Conservation (phyloP, 2,113 vertebrate genomes). For the Sylvietta virens region DNA sequence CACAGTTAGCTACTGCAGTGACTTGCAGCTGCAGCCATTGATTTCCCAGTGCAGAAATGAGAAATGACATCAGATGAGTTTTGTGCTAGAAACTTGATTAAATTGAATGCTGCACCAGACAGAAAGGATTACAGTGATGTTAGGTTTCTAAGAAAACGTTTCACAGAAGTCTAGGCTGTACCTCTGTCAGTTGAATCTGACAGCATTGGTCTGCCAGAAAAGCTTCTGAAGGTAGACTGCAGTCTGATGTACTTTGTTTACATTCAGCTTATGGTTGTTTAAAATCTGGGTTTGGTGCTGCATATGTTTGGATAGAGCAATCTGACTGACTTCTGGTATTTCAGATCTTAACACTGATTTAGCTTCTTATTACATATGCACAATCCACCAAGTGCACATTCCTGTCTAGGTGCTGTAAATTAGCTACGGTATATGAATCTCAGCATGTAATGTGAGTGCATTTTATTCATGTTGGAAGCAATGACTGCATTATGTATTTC, state of each 20-base stretch:
- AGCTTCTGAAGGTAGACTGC: neutral
- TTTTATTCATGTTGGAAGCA: conserved; percentile 46
- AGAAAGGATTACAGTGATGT: neutral
- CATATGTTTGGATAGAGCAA: neutral
- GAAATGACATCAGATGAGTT: conserved; percentile 37
- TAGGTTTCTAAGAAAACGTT: neutral
- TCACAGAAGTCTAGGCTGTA: neutral
- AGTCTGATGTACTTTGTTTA: neutral
- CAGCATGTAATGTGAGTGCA: neutral
- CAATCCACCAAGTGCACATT: neutral
- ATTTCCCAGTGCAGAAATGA: neutral
- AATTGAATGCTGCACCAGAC: neutral
- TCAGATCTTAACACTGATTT: neutral
- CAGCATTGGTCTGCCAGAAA: neutral
- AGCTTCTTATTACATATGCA: neutral
- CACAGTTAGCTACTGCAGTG: neutral
- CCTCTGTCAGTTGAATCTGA: neutral
- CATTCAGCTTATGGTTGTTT: neutral
- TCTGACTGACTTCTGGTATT: neutral
- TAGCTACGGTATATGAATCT: conserved; percentile 8
- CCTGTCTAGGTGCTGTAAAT: neutral
- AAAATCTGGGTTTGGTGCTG: neutral
- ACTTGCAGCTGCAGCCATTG: conserved; percentile 14
- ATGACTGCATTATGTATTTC: conserved; percentile 34
- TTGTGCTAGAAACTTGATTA: conserved; percentile 12